These are phyloP conservation scores for Drosophila quinaria DNA, from an alignment of 2,888 invertebrate genomes.

Conservation along the genomic window DNA sequence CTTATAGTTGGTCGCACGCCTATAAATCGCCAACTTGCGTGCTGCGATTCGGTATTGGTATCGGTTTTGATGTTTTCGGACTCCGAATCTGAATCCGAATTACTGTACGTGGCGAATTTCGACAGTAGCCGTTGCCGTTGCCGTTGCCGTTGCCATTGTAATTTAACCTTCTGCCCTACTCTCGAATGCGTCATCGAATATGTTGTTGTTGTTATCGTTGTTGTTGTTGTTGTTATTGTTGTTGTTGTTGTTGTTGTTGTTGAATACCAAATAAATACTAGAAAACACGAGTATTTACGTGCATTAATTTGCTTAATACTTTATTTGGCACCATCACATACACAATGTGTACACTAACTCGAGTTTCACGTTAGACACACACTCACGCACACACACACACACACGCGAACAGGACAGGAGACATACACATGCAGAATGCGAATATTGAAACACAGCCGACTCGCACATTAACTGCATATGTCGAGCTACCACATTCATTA, in stretches of 20 bases:
- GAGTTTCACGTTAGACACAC: constrained; percentile 14
- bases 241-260: constrained; percentile 18
- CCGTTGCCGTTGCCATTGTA: constrained; percentile 57
- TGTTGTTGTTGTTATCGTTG: constrained; percentile 37
- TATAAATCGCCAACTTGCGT: constrained; percentile 68
- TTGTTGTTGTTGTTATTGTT: constrained; percentile 29
- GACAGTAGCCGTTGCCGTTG: constrained; percentile 52
- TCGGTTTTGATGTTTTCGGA: constrained; percentile 60
- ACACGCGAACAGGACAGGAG: constrained; percentile 27
- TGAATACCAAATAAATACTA: constrained; percentile 34
- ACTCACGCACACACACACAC: constrained; percentile 32
- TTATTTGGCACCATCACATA: constrained; percentile 59
- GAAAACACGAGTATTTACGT: constrained; percentile 40
- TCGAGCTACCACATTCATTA: constrained; percentile 52
- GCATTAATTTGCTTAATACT: constrained; percentile 66
- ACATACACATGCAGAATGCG: constrained; percentile 33
- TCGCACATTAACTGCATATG: constrained; percentile 65
- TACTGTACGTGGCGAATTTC: constrained; percentile 76
- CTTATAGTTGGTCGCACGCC: constrained; percentile 59
- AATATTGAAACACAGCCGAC: constrained; percentile 49
- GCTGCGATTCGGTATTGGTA: constrained; percentile 61
- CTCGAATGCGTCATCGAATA: constrained; percentile 83
- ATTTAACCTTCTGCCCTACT: constrained; percentile 83
- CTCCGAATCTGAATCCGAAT: constrained; percentile 65
- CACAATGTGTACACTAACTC: constrained; percentile 17